Evolutionary conservation across 2,888 invertebrate species (phyloP).

Genomic region (Buathra laborator): DNA sequence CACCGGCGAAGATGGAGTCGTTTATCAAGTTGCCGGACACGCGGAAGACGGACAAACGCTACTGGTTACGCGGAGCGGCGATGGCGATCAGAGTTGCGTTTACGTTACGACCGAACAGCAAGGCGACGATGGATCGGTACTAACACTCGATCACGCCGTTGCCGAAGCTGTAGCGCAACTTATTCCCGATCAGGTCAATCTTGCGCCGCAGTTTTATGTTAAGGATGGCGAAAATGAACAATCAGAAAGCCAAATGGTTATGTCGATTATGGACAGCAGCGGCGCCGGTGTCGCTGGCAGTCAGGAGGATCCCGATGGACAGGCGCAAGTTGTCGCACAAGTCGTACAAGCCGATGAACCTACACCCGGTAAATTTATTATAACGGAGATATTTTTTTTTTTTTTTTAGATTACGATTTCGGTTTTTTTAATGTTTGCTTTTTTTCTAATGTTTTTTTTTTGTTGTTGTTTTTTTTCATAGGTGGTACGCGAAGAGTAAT

Average conservation of each 20-base stretch:
- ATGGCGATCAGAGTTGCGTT: slow-evolving; percentile 91
- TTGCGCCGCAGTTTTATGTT: slow-evolving; percentile 83
- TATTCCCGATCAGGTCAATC: slow-evolving; percentile 86
- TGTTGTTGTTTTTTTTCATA: slow-evolving; percentile 80
- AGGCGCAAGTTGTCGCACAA: slow-evolving; percentile 94
- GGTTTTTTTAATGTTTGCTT: not conserved
- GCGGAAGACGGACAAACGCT: slow-evolving; percentile 92
- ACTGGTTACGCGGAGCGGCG: slow-evolving; percentile 90
- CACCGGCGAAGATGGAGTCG: slow-evolving; percentile 93
- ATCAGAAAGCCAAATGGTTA: slow-evolving; percentile 84
- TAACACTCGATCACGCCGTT: slow-evolving; percentile 87
- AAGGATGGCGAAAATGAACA: slow-evolving; percentile 83
- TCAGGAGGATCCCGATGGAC: slow-evolving; percentile 84
- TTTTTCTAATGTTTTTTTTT: too few species aligned
- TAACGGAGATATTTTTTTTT: slow-evolving; percentile 9
- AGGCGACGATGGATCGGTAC: slow-evolving; percentile 86
- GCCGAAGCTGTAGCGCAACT: slow-evolving; percentile 87
- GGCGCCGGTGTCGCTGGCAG: slow-evolving; percentile 78
- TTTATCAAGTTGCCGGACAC: slow-evolving; percentile 93
- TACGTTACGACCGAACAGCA: slow-evolving; percentile 88
- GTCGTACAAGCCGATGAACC: slow-evolving; percentile 94
- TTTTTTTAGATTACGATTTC: not conserved
- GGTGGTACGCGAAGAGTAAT: slow-evolving; percentile 94
- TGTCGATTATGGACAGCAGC: slow-evolving; percentile 85
- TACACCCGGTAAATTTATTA: slow-evolving; percentile 89